phyloP scores from a whole-genome alignment of 2,797 vertebrate species.

The Heteromormyrus szaboi region DNA sequence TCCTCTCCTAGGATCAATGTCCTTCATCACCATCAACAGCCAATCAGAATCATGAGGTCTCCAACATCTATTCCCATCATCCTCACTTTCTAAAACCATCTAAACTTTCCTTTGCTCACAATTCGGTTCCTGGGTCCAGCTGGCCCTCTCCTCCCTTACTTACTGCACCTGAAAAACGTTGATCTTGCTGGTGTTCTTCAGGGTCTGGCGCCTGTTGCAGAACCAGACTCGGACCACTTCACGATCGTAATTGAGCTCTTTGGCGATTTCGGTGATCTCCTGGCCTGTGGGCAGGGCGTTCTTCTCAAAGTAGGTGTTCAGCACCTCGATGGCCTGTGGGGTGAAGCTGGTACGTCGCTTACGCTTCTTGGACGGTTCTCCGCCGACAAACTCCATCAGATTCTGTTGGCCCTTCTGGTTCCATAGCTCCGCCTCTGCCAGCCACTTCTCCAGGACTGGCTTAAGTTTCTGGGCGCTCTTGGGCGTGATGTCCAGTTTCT shows the following conservation, averaged over 20 bases:
- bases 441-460: conserved; percentile 91
- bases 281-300: conserved; percentile 89
- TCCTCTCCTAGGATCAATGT: neutral
- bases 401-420: conserved; percentile 95
- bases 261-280: conserved; percentile 93
- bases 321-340: conserved; percentile 90
- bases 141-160: neutral
- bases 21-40: neutral
- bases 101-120: neutral
- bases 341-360: conserved; percentile 95
- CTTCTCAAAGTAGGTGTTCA: conserved; percentile 96
- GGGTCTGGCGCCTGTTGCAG: conserved; percentile 93
- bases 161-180: conserved; percentile 89
- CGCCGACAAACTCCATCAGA: conserved; percentile 93
- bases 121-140: neutral
- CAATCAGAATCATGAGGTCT: neutral
- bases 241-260: conserved; percentile 94
- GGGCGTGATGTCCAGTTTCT: conserved; percentile 95
- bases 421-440: conserved; percentile 89
- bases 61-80: neutral
- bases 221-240: conserved; percentile 97
- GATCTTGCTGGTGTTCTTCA: conserved; percentile 98
- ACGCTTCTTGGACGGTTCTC: conserved; percentile 91
- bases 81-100: neutral
- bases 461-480: conserved; percentile 97